phyloP scores from a whole-genome alignment of 2,113 vertebrate species.

The Jacana jacana region DNA sequence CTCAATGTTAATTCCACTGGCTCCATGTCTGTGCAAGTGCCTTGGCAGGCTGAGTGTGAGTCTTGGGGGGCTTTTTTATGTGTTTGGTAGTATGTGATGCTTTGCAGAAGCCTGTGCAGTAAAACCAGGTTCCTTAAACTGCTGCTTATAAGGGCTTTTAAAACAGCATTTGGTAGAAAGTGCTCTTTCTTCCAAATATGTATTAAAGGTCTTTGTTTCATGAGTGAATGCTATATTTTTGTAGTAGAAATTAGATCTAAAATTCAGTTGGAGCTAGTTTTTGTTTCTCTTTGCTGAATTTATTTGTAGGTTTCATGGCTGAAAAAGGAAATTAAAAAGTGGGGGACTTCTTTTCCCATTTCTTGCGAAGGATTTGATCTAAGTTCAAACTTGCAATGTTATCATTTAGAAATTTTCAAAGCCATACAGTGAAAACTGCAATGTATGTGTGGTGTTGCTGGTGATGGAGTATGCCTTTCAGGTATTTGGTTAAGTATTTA shows the following conservation, averaged over 20 bases:
- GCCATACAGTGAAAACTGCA: background rate
- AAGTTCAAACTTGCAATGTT: background rate
- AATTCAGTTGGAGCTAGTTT: background rate
- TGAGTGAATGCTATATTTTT: background rate
- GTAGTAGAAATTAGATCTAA: background rate
- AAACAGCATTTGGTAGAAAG: background rate
- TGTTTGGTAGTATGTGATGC: background rate
- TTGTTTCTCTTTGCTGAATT: background rate
- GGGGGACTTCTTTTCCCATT: background rate
- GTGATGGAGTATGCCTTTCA: background rate
- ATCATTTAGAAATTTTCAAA: background rate
- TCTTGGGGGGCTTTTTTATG: background rate
- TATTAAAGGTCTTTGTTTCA: background rate
- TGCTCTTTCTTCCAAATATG: background rate
- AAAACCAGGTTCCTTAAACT: conserved; percentile 1
- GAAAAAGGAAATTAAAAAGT: background rate
- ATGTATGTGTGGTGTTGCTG: background rate
- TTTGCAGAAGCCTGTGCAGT: conserved; percentile 29
- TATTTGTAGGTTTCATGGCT: background rate
- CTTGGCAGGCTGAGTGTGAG: background rate
- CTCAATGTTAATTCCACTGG: background rate
- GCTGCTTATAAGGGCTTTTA: background rate
- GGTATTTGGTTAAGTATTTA: background rate
- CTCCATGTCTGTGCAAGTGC: background rate
- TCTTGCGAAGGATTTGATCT: background rate